Percentiles rank a stretch among this genome's conserved stretches.
These are phyloP conservation scores for Nyctibius grandis DNA, from an alignment of 2,797 vertebrate species.

Conservation along the genomic window DNA sequence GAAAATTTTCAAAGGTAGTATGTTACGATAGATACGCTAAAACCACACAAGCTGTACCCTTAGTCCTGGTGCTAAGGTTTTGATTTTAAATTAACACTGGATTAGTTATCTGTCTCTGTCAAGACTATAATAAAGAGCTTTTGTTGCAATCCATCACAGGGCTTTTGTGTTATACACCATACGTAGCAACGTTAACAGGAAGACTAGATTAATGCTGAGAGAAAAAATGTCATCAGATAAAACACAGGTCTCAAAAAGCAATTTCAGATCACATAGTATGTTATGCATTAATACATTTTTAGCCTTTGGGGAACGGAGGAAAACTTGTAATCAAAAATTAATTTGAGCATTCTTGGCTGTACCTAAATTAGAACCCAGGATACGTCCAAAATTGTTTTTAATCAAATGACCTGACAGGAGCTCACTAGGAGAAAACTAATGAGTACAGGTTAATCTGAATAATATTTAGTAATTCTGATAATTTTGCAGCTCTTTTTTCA, in stretches of 20 bases:
- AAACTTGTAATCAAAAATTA: slow-evolving; percentile 49
- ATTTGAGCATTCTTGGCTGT: slow-evolving; percentile 27
- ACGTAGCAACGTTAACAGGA: slow-evolving; percentile 11
- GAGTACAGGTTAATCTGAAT: neutral
- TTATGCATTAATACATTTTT: slow-evolving; percentile 12
- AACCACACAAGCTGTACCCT: neutral
- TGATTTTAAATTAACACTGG: slow-evolving; percentile 36
- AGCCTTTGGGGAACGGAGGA: neutral
- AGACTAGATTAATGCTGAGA: slow-evolving; percentile 33
- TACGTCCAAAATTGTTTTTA: slow-evolving; percentile 24
- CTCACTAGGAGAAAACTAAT: slow-evolving; percentile 28
- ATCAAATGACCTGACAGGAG: slow-evolving; percentile 19
- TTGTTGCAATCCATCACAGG: slow-evolving; percentile 49
- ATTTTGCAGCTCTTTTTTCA: neutral
- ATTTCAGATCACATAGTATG: slow-evolving; percentile 12
- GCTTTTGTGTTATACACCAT: slow-evolving; percentile 34
- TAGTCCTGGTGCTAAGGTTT: slow-evolving; percentile 4
- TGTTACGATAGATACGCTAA: neutral
- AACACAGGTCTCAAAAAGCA: slow-evolving; percentile 27
- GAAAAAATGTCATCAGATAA: slow-evolving; percentile 48
- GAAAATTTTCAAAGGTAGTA: neutral
- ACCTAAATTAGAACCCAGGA: slow-evolving; percentile 32
- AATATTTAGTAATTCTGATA: neutral
- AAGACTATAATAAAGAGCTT: slow-evolving; percentile 56
- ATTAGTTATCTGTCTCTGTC: slow-evolving; percentile 45